phyloP scores from a whole-genome alignment of 2,888 invertebrate species.

The Hirtodrosophila cameraria region DNA sequence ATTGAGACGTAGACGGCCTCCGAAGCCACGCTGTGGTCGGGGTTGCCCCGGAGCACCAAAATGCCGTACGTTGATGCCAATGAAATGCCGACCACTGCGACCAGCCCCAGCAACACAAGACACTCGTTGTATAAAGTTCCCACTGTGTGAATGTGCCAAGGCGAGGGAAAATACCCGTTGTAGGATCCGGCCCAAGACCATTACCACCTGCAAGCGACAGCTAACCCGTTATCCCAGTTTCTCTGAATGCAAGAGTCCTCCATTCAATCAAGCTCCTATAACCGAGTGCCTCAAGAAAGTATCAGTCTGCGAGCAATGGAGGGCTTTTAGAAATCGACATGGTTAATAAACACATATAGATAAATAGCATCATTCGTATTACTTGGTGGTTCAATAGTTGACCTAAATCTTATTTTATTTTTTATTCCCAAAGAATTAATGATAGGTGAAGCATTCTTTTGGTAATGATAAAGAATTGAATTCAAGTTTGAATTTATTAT shows the following conservation, averaged over 20 bases:
- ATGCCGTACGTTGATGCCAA: not conserved
- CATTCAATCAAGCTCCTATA: not conserved
- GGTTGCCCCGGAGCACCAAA: accelerated
- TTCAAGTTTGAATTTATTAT: no score
- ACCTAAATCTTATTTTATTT: no score
- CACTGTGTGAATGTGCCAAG: not conserved
- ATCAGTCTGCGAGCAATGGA: conserved; percentile 22
- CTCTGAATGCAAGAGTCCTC: conserved; percentile 38
- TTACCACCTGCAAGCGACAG: not conserved
- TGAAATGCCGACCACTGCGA: not conserved
- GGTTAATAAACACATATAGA: not conserved
- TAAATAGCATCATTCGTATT: no score
- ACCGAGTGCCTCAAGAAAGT: conserved; percentile 2
- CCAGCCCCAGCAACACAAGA: not conserved
- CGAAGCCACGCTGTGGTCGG: not conserved
- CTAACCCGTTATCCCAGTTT: conserved; percentile 45
- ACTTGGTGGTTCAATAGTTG: no score
- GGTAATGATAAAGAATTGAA: no score
- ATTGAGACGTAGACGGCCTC: not conserved
- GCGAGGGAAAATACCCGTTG: not conserved
- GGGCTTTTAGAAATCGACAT: conserved; percentile 9
- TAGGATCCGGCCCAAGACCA: not conserved
- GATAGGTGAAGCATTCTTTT: no score
- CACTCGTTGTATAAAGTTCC: not conserved
- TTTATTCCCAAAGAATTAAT: no score